A percentile compares a stretch with the other conserved stretches of the same genome.
These are phyloP conservation scores for Ptilonorhynchus violaceus DNA, from an alignment of 2,113 vertebrate genomes.

Conservation along the genomic window DNA sequence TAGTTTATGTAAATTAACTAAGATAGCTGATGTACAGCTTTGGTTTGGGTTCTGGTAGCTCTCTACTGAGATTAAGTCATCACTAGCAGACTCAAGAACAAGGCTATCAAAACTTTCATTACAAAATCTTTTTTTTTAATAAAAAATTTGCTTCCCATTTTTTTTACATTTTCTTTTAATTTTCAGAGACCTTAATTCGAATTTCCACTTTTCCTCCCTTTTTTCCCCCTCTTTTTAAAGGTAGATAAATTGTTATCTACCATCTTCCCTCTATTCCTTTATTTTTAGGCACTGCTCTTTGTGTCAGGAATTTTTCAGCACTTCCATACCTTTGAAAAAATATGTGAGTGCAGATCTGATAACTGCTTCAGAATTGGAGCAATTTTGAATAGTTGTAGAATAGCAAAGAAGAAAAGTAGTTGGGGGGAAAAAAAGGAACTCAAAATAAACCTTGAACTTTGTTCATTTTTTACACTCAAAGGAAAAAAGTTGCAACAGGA, in stretches of 20 bases:
- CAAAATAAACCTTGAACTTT: not conserved
- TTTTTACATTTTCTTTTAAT: not conserved
- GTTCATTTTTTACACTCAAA: not conserved
- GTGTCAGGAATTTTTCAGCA: not conserved
- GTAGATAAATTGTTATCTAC: not conserved
- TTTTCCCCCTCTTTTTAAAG: not conserved
- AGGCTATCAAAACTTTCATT: not conserved
- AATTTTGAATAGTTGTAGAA: not conserved
- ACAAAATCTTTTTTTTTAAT: not conserved
- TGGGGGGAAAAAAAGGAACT: rapidly evolving
- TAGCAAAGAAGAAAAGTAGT: not conserved
- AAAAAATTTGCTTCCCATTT: not conserved
- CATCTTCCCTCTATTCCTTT: not conserved
- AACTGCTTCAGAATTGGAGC: not conserved
- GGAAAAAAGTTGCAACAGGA: not conserved
- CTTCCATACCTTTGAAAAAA: not conserved
- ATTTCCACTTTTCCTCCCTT: not conserved
- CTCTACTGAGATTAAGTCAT: not conserved
- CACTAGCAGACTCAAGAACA: not conserved
- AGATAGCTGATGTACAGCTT: not conserved
- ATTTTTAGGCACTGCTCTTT: not conserved
- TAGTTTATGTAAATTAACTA: not conserved
- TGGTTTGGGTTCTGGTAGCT: not conserved
- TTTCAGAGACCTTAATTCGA: not conserved
- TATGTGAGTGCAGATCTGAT: not conserved